Evolutionary conservation across 1,140 invertebrate genomes (phyloP).

Genomic region (Euglossa dilemma): DNA sequence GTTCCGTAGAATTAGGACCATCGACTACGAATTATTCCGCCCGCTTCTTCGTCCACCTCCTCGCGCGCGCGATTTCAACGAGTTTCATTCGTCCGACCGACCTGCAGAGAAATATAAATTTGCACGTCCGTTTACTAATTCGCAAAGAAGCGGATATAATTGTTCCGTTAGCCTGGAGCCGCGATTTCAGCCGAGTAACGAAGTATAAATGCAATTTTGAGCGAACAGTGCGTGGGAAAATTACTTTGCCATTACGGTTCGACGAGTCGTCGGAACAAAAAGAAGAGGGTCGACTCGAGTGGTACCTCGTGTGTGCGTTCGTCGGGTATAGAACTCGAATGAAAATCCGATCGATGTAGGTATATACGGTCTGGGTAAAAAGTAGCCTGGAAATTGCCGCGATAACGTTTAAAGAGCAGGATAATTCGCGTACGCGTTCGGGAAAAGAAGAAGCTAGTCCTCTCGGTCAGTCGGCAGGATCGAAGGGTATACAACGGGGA

Average conservation of each 20-base stretch:
- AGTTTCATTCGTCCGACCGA: background rate
- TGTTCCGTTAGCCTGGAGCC: background rate
- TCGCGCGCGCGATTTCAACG: background rate
- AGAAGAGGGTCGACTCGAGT: background rate
- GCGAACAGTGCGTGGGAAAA: slow-evolving; percentile 11
- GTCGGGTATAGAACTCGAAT: background rate
- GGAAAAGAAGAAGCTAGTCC: too few relatives aligned
- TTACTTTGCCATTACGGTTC: slow-evolving; percentile 34
- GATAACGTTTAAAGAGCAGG: background rate
- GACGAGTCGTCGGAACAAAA: slow-evolving; percentile 3
- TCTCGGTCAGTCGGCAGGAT: too few relatives aligned
- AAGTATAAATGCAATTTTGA: slow-evolving; percentile 26
- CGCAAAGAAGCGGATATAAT: slow-evolving; percentile 52
- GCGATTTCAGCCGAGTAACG: slow-evolving; percentile 13
- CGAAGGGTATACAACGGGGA: too few relatives aligned
- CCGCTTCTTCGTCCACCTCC: background rate
- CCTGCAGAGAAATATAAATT: background rate
- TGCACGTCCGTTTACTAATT: slow-evolving; percentile 11
- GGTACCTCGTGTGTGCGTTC: background rate
- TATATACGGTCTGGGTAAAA: background rate
- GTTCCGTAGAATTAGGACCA: background rate
- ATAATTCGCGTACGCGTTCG: background rate
- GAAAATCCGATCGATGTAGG: background rate
- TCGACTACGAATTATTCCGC: background rate
- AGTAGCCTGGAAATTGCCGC: background rate